phyloP scores from a whole-genome alignment of 2,797 vertebrate genomes.

The Epinephelus coioides region DNA sequence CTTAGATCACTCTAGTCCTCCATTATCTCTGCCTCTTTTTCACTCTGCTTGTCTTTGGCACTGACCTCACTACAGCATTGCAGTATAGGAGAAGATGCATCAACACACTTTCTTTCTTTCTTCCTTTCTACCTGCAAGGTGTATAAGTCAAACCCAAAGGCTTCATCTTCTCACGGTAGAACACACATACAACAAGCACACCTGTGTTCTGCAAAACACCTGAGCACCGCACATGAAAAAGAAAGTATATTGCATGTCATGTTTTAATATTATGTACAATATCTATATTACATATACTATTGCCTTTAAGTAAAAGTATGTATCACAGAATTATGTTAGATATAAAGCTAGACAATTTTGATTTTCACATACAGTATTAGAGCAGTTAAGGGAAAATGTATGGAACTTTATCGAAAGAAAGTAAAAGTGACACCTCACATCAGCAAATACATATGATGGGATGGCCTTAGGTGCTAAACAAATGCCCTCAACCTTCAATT shows the following conservation, averaged over 20 bases:
- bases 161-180: constrained; percentile 43
- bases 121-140: constrained; percentile 70
- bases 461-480: neutral
- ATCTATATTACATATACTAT: neutral
- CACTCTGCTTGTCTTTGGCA: constrained; percentile 73
- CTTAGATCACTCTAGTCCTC: constrained; percentile 65
- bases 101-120: constrained; percentile 54
- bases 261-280: neutral
- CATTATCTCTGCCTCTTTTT: constrained; percentile 65
- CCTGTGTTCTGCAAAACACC: constrained; percentile 47
- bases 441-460: neutral
- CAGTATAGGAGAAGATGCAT: constrained; percentile 75
- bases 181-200: constrained; percentile 20
- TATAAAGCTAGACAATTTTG: no score
- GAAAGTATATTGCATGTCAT: neutral
- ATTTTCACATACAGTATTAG: neutral
- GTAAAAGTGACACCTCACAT: neutral
- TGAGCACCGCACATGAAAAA: constrained; percentile 10
- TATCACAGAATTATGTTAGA: neutral
- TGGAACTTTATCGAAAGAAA: neutral
- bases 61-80: constrained; percentile 80
- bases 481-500: constrained; percentile 5
- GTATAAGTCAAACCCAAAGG: constrained; percentile 47
- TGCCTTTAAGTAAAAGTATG: neutral
- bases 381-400: neutral